phyloP scores from a whole-genome alignment of 2,888 invertebrate species.

The Laothoe populi region DNA sequence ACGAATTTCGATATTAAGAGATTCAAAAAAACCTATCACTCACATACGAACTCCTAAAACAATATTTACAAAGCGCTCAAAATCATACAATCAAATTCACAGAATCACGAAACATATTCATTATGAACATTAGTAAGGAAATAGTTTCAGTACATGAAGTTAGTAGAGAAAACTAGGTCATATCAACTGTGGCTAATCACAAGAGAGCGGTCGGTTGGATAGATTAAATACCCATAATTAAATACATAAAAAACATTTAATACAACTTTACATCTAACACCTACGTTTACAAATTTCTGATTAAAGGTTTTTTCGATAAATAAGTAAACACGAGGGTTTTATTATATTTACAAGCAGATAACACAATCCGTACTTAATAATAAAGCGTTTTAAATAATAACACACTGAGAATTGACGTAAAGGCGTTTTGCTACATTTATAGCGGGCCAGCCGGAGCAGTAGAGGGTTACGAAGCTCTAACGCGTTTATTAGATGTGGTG shows the following conservation, averaged over 20 bases:
- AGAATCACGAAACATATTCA: slow-evolving; percentile 57
- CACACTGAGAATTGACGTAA: slow-evolving; percentile 85
- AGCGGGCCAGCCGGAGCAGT: slow-evolving; percentile 73
- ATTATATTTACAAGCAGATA: slow-evolving; percentile 84
- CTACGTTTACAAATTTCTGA: slow-evolving; percentile 81
- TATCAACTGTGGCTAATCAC: slow-evolving; percentile 73
- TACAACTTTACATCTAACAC: slow-evolving; percentile 83
- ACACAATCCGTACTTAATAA: slow-evolving; percentile 78
- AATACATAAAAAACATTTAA: slow-evolving; percentile 82
- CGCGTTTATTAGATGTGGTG: slow-evolving; percentile 34
- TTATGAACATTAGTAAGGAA: slow-evolving; percentile 59
- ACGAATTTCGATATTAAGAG: slow-evolving; percentile 67
- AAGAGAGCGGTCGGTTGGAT: slow-evolving; percentile 82
- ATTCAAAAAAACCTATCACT: slow-evolving; percentile 80
- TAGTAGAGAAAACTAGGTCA: slow-evolving; percentile 66
- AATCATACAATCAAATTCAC: slow-evolving; percentile 75
- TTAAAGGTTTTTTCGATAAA: slow-evolving; percentile 80
- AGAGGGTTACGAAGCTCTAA: slow-evolving; percentile 32
- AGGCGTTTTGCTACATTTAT: slow-evolving; percentile 78
- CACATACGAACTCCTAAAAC: slow-evolving; percentile 80
- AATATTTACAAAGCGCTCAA: slow-evolving; percentile 82
- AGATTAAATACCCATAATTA: slow-evolving; percentile 81
- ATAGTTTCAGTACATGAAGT: slow-evolving; percentile 61
- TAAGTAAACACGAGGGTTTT: slow-evolving; percentile 79
- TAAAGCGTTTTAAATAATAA: slow-evolving; percentile 84